phyloP scores from a whole-genome alignment of 2,113 vertebrate genomes.

The Chaetops frenatus region DNA sequence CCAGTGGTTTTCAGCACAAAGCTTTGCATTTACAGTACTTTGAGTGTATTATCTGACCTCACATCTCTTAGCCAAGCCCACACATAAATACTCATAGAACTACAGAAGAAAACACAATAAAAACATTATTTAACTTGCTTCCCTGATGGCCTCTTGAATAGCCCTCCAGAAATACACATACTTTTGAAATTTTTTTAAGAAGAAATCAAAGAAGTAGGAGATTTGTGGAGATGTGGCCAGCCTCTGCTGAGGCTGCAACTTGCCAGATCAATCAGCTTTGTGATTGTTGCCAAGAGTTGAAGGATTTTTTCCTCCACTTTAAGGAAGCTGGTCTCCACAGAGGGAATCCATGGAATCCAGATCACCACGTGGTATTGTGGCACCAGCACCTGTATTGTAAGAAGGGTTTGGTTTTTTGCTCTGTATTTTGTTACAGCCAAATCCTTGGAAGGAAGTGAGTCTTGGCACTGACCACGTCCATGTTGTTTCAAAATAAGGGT shows the following conservation, averaged over 20 bases:
- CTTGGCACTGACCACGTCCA: not conserved
- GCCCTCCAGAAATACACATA: not conserved
- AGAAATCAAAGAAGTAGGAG: not conserved
- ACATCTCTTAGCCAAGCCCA: not conserved
- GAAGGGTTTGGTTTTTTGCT: not conserved
- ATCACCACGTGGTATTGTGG: not conserved
- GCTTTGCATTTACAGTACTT: not conserved
- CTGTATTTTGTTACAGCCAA: not conserved
- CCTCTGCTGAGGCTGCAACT: not conserved
- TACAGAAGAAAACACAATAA: slow-evolving; percentile 10
- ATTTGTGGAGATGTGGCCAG: not conserved
- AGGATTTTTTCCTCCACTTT: not conserved
- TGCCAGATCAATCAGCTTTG: not conserved
- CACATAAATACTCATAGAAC: not conserved
- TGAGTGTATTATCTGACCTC: not conserved
- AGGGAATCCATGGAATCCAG: not conserved
- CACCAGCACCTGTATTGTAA: not conserved
- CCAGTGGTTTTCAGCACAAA: not conserved
- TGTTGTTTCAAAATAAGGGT: not conserved
- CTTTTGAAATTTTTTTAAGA: not conserved
- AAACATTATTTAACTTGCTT: not conserved
- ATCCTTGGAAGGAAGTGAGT: not conserved
- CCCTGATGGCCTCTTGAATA: not conserved
- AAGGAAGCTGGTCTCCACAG: not conserved
- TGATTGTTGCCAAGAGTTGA: not conserved